Percentiles rank a stretch among this genome's conserved stretches.
Conservation (phyloP, 2,797 vertebrate species). For the Hypotaenidia okinawae region DNA sequence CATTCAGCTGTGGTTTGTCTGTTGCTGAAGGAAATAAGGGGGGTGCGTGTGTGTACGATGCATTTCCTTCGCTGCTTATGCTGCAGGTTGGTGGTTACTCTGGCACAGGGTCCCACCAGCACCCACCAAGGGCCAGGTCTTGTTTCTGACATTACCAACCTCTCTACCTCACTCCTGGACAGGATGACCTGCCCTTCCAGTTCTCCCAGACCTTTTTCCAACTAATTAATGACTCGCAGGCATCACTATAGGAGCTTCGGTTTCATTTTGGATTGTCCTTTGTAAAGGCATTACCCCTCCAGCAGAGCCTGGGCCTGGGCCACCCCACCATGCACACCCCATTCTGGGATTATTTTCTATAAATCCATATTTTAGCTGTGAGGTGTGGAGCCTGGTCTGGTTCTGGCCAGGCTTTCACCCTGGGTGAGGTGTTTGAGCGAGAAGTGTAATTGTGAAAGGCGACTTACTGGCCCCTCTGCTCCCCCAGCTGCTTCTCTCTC, state of each 20-base stretch:
- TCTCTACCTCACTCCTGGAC: background rate
- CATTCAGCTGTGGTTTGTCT: slow-evolving; percentile 66
- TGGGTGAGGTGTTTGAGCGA: rapidly evolving
- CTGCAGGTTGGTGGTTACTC: background rate
- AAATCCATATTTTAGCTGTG: background rate
- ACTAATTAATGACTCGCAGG: background rate
- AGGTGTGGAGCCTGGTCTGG: background rate
- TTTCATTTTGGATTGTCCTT: background rate
- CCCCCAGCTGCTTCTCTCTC: background rate
- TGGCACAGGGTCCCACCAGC: background rate
- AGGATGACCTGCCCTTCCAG: background rate
- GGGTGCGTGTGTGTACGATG: background rate
- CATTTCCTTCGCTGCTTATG: background rate
- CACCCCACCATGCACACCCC: rapidly evolving
- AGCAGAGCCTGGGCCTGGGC: background rate
- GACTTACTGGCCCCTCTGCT: slow-evolving; percentile 69
- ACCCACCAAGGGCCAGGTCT: background rate
- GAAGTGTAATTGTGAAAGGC: rapidly evolving
- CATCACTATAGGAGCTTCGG: background rate
- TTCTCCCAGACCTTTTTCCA: background rate
- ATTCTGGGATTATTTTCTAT: background rate
- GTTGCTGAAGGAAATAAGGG: slow-evolving; percentile 71
- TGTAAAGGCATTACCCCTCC: background rate
- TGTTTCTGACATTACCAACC: background rate
- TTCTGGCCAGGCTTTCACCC: background rate